These are phyloP conservation scores for Apodemus speciosus DNA, from an alignment of 2,113 vertebrate genomes.

Conservation along the genomic window DNA sequence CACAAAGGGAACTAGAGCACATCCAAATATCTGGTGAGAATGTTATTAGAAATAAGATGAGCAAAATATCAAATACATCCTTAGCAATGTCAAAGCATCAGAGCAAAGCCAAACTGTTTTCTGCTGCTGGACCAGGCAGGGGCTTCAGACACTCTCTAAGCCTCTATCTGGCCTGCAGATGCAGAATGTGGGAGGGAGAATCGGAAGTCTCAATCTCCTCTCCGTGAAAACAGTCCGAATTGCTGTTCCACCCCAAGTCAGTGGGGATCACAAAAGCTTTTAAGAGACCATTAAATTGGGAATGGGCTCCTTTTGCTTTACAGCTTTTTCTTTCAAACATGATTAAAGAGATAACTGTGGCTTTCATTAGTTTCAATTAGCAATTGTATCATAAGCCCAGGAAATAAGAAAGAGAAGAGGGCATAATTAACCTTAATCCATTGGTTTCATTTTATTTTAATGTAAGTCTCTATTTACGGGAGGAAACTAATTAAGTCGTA, in stretches of 20 bases:
- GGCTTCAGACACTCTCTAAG: not conserved
- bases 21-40: not conserved
- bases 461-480: slow-evolving; percentile 62
- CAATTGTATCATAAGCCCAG: slow-evolving; percentile 58
- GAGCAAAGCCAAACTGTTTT: not conserved
- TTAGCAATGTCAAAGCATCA: not conserved
- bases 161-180: not conserved
- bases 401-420: slow-evolving; percentile 68
- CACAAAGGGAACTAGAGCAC: not conserved
- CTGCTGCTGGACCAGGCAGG: not conserved
- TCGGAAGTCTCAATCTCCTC: not conserved
- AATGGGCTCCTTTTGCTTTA: slow-evolving; percentile 55
- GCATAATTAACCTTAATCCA: slow-evolving; percentile 72
- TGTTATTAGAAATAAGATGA: not conserved
- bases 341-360: slow-evolving; percentile 66
- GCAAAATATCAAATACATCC: not conserved
- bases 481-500: slow-evolving; percentile 49
- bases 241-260: slow-evolving; percentile 16
- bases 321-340: slow-evolving; percentile 66
- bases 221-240: not conserved
- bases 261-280: slow-evolving; percentile 52
- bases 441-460: slow-evolving; percentile 70
- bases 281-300: slow-evolving; percentile 62
- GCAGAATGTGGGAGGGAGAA: not conserved
- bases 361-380: slow-evolving; percentile 73